phyloP scores from a whole-genome alignment of 2,113 vertebrate species.

The Tylochromis polylepis region DNA sequence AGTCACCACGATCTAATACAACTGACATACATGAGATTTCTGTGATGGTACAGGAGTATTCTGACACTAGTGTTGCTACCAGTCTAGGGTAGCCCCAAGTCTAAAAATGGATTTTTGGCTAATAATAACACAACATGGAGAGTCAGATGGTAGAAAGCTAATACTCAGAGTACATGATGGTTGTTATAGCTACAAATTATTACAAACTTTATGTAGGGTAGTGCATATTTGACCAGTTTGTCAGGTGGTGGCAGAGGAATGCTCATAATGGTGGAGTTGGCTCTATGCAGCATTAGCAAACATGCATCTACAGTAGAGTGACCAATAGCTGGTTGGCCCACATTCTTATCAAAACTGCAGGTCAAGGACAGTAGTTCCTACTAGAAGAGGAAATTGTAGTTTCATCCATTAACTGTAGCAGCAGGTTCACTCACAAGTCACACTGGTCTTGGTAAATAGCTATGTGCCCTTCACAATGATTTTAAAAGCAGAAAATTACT shows the following conservation, averaged over 20 bases:
- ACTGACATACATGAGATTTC: constrained; percentile 21
- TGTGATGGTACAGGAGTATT: neutral
- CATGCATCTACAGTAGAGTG: neutral
- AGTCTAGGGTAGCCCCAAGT: neutral
- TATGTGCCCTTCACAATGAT: neutral
- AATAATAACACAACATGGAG: constrained; percentile 33
- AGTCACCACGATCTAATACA: constrained; percentile 25
- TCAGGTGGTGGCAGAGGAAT: neutral
- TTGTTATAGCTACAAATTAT: neutral
- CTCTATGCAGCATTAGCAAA: neutral
- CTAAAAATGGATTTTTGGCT: constrained; percentile 31
- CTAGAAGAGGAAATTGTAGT: neutral
- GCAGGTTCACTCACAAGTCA: neutral
- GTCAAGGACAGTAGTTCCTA: neutral
- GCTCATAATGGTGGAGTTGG: neutral
- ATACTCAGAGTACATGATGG: neutral
- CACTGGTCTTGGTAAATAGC: neutral
- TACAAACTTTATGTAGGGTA: neutral
- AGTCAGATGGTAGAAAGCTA: neutral
- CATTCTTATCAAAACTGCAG: neutral
- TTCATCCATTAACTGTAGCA: neutral
- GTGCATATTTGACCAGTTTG: neutral
- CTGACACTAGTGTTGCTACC: neutral
- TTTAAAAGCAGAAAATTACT: neutral
- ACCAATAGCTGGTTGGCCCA: neutral